Percentiles rank a stretch among this genome's conserved stretches.
Conservation (phyloP, 1,140 invertebrate genomes). For the Ceratina calcarata region DNA sequence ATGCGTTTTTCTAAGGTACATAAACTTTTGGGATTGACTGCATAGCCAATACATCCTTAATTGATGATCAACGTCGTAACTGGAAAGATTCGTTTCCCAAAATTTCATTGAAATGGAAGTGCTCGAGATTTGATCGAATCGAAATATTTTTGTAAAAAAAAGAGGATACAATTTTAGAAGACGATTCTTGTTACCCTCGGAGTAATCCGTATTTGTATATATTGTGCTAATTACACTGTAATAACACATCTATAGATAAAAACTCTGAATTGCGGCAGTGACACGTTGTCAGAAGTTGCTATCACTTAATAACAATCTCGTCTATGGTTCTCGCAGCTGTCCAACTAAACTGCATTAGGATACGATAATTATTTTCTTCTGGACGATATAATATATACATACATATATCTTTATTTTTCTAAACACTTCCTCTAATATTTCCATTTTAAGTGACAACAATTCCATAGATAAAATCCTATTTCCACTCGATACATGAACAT, state of each 20-base stretch:
- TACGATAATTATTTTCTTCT: conserved; percentile 34
- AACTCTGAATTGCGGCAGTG: conserved; percentile 34
- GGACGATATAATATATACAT: conserved; percentile 30
- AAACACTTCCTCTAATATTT: conserved; percentile 33
- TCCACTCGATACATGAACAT: conserved; percentile 31
- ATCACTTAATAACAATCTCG: conserved; percentile 27
- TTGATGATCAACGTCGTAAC: background rate
- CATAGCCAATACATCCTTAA: no score
- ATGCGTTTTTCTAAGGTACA: no score
- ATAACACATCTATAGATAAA: conserved; percentile 8
- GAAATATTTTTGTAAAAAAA: background rate
- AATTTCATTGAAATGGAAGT: conserved; percentile 2
- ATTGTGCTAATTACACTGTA: background rate
- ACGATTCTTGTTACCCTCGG: background rate
- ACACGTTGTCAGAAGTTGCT: conserved; percentile 15
- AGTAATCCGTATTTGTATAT: background rate
- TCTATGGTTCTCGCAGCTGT: conserved; percentile 38
- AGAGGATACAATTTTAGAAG: background rate
- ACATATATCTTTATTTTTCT: conserved; percentile 18
- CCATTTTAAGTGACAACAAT: conserved; percentile 45
- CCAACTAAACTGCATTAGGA: conserved; percentile 38
- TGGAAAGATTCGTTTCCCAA: conserved; percentile 5
- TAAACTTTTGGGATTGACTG: no score
- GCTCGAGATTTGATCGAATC: background rate
- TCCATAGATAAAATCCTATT: conserved; percentile 39